These are phyloP conservation scores for Phoxinus phoxinus DNA, from an alignment of 2,113 vertebrate genomes.

Conservation along the genomic window DNA sequence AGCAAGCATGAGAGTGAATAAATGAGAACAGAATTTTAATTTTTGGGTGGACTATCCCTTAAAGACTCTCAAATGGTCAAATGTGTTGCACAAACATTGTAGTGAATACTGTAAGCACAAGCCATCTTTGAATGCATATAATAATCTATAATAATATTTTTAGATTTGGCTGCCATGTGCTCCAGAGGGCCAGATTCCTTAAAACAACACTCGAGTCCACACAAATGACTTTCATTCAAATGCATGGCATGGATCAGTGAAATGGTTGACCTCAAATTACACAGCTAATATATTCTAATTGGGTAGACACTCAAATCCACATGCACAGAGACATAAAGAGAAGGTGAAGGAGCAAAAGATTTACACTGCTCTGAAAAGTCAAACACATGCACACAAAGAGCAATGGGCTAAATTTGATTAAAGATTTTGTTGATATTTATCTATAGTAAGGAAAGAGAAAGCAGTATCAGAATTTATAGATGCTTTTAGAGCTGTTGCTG, in stretches of 20 bases:
- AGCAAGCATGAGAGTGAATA: too few species aligned
- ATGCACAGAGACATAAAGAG: background rate
- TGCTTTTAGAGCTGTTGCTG: background rate
- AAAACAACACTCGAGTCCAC: background rate
- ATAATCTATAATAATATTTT: background rate
- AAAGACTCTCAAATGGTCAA: background rate
- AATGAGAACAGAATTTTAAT: too few species aligned
- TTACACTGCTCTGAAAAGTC: background rate
- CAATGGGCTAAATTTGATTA: background rate
- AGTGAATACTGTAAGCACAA: background rate
- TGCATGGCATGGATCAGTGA: conserved; percentile 25
- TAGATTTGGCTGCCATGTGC: background rate
- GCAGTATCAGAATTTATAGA: background rate
- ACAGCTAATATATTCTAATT: conserved; percentile 36
- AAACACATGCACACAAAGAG: background rate
- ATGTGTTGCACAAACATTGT: background rate
- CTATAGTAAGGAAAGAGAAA: background rate
- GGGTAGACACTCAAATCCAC: conserved; percentile 28
- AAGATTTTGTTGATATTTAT: background rate
- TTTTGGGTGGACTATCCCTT: too few species aligned
- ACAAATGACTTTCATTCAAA: conserved; percentile 33
- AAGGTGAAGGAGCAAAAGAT: conserved; percentile 11
- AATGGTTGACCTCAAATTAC: conserved; percentile 47
- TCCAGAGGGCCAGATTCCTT: background rate
- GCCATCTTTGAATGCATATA: background rate